These are phyloP conservation scores for Morphnarchus princeps DNA, from an alignment of 2,113 vertebrate genomes.

Conservation along the genomic window DNA sequence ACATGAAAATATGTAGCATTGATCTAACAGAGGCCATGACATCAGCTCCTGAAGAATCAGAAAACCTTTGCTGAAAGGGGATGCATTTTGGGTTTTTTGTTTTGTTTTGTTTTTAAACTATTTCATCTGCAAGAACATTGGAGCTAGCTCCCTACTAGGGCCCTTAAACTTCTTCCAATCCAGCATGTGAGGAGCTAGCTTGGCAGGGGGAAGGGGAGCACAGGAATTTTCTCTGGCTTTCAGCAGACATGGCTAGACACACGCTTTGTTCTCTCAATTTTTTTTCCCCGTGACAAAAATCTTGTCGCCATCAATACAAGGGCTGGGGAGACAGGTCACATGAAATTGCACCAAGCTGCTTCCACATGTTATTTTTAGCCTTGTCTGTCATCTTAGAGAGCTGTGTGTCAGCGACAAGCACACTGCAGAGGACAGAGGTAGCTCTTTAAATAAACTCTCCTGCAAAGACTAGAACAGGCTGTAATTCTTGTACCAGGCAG, in stretches of 20 bases:
- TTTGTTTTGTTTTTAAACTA: not conserved
- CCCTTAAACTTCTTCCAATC: not conserved
- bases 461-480: not conserved
- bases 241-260: not conserved
- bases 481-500: not conserved
- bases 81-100: not conserved
- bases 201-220: not conserved
- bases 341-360: conserved; percentile 25
- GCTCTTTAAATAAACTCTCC: conserved; percentile 41
- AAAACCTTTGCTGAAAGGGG: not conserved
- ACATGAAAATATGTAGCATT: not conserved
- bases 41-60: not conserved
- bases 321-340: conserved; percentile 15
- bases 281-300: not conserved
- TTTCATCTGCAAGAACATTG: not conserved
- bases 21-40: not conserved
- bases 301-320: not conserved
- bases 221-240: not conserved
- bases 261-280: not conserved
- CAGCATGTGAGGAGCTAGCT: not conserved
- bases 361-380: conserved; percentile 37
- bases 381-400: conserved; percentile 36
- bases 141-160: not conserved
- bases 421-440: conserved; percentile 11
- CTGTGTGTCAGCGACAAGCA: not conserved